These are phyloP conservation scores for Mobula hypostoma DNA, from an alignment of 2,113 vertebrate species.

Conservation along the genomic window DNA sequence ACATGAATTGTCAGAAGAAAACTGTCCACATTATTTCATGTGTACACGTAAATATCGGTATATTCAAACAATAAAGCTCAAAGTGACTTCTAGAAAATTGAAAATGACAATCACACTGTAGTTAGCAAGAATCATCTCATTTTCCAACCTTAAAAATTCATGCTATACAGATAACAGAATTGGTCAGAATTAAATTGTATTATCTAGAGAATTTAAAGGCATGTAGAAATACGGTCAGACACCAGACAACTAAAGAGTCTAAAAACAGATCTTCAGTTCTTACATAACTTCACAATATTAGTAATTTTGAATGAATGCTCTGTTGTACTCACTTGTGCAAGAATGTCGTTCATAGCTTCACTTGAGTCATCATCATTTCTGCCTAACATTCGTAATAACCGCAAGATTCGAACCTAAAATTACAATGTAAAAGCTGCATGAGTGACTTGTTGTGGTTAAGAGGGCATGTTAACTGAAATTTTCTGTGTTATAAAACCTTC, in stretches of 20 bases:
- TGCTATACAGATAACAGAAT: background rate
- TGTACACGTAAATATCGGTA: background rate
- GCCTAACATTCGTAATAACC: constrained; percentile 93
- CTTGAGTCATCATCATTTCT: constrained; percentile 95
- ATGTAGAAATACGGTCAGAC: background rate
- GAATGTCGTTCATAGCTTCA: constrained; percentile 99
- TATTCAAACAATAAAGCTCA: background rate
- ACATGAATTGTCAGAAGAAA: background rate
- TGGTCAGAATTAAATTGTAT: background rate
- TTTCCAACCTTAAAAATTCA: background rate
- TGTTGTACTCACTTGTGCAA: constrained; percentile 77
- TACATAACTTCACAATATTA: background rate
- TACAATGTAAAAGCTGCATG: background rate
- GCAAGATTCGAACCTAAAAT: constrained; percentile 87
- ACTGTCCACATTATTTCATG: background rate
- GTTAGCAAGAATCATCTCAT: background rate
- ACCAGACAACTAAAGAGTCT: background rate
- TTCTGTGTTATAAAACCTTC: no score
- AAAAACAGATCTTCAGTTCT: background rate
- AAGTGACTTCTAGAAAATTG: background rate
- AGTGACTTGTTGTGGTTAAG: background rate
- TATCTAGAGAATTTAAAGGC: background rate
- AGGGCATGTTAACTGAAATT: background rate
- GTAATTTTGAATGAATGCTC: background rate
- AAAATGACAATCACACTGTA: background rate